A percentile compares a stretch with the other conserved stretches of the same genome.
These are phyloP conservation scores for Pheosia tremula DNA, from an alignment of 2,888 invertebrate genomes.

Conservation along the genomic window DNA sequence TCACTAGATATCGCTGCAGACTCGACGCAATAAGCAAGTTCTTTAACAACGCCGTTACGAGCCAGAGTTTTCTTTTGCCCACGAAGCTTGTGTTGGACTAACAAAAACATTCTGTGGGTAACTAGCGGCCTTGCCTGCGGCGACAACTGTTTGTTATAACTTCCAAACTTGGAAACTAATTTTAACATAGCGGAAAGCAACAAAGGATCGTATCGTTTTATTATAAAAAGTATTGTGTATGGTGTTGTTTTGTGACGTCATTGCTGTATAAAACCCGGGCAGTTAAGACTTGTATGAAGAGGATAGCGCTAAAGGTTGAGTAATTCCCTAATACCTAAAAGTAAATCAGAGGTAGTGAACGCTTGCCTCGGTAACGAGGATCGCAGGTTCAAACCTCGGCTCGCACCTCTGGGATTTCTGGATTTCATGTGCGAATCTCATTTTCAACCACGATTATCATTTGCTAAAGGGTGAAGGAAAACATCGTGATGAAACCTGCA, in stretches of 20 bases:
- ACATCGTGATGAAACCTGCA: too few species aligned
- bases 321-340: too few species aligned
- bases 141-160: conserved; percentile 26
- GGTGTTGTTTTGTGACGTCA: neutral
- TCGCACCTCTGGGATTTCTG: too few species aligned
- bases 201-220: neutral
- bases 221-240: neutral
- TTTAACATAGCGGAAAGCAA: conserved; percentile 20
- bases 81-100: conserved; percentile 11
- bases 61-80: conserved; percentile 2
- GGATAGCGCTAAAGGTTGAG: neutral
- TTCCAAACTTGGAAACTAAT: conserved; percentile 16
- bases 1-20: neutral
- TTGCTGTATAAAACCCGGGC: neutral
- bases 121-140: neutral
- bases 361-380: too few species aligned
- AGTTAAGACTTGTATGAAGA: neutral
- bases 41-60: conserved; percentile 1
- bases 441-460: too few species aligned
- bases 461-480: too few species aligned
- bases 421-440: too few species aligned
- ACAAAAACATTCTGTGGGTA: conserved; percentile 29
- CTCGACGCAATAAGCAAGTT: neutral
- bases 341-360: too few species aligned
- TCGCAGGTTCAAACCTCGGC: too few species aligned